A percentile compares a stretch with the other conserved stretches of the same genome.
phyloP scores from a whole-genome alignment of 2,888 invertebrate genomes.

The Lasioglossum calceatum region DNA sequence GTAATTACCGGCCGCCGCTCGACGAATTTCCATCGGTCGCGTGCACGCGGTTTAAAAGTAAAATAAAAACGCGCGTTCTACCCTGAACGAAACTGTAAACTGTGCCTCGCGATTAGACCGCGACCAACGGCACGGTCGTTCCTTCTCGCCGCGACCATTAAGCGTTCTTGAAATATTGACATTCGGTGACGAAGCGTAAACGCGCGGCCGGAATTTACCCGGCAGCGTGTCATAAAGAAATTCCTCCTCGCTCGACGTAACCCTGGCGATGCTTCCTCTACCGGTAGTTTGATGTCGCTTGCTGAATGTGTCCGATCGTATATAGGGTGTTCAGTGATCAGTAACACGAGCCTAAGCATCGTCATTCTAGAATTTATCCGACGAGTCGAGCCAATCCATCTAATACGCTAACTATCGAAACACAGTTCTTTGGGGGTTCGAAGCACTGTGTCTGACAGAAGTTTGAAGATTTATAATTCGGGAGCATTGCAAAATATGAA shows the following conservation, averaged over 20 bases:
- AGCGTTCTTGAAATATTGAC: conserved; percentile 32
- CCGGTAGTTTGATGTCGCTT: conserved; percentile 59
- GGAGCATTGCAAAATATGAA: background rate
- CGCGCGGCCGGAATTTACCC: conserved; percentile 39
- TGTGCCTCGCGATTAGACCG: conserved; percentile 10
- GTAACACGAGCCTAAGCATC: background rate
- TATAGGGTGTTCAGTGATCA: background rate
- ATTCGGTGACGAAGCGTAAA: conserved; percentile 4
- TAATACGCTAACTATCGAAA: too few relatives aligned
- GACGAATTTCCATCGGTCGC: background rate
- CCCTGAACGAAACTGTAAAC: conserved; percentile 22
- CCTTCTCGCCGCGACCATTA: conserved; percentile 4
- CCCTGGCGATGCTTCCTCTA: conserved; percentile 15
- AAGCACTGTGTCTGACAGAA: too few relatives aligned
- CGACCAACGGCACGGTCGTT: conserved; percentile 1
- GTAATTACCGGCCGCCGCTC: conserved; percentile 6
- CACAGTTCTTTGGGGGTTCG: background rate
- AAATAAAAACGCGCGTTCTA: background rate
- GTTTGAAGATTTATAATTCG: too few relatives aligned
- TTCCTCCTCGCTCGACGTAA: conserved; percentile 35
- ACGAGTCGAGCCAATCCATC: background rate
- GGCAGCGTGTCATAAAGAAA: conserved; percentile 48
- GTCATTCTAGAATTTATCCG: background rate
- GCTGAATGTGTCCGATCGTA: conserved; percentile 52
- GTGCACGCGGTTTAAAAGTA: background rate